These are phyloP conservation scores for Danio albolineatus DNA, from an alignment of 2,797 vertebrate genomes.

Conservation along the genomic window DNA sequence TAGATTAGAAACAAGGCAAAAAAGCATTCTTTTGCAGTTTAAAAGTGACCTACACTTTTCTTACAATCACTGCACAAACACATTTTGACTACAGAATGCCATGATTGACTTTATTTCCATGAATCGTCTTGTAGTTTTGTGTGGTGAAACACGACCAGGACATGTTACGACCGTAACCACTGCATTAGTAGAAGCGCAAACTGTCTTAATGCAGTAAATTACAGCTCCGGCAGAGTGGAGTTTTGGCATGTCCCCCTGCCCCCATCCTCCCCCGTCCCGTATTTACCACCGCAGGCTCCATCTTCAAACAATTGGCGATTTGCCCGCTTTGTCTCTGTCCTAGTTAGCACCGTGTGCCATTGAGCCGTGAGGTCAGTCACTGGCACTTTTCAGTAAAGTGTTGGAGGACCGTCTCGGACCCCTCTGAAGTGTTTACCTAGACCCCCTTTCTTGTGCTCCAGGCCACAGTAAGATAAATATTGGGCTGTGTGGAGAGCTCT, in stretches of 20 bases:
- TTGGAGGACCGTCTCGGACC: slow-evolving; percentile 83
- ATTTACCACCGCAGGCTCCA: slow-evolving; percentile 71
- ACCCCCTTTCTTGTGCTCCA: slow-evolving; percentile 68
- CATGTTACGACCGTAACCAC: slow-evolving; percentile 12
- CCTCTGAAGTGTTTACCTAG: slow-evolving; percentile 83
- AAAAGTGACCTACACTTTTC: not conserved
- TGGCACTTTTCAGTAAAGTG: slow-evolving; percentile 80
- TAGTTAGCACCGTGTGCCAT: slow-evolving; percentile 83
- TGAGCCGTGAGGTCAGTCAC: slow-evolving; percentile 85
- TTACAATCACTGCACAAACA: not conserved
- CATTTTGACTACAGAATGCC: not conserved
- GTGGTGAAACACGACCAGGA: slow-evolving; percentile 3
- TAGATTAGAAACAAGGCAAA: no score
- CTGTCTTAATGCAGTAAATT: slow-evolving; percentile 38
- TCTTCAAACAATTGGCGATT: slow-evolving; percentile 80
- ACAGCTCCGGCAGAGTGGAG: slow-evolving; percentile 61
- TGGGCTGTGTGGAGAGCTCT: slow-evolving; percentile 72
- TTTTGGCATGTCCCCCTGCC: slow-evolving; percentile 74
- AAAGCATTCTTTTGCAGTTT: no score
- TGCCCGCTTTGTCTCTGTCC: slow-evolving; percentile 83
- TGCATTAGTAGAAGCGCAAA: not conserved
- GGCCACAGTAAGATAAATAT: slow-evolving; percentile 80
- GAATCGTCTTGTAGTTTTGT: not conserved
- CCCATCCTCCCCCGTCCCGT: slow-evolving; percentile 72
- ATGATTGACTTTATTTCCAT: not conserved